Evolutionary conservation across 2,888 invertebrate genomes (phyloP), one percentile per base, ranked within the genome.

Genomic region (Mactromeris polynyma): DNA sequence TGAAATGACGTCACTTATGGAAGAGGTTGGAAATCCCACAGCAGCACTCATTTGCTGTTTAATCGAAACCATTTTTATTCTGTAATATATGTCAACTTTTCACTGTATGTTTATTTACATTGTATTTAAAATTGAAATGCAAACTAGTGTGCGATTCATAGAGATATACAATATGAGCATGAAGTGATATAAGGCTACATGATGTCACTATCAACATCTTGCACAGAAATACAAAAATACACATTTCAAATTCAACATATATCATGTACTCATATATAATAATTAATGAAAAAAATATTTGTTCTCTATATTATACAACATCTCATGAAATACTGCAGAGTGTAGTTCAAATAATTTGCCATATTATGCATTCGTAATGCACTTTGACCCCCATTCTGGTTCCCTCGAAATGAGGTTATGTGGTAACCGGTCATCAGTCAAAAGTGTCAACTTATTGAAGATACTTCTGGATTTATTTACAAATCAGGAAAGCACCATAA

Each of bases 211-310:
- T 64, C 58, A 64, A 64, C 26, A 26, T 64, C 11, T n/a, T 26
- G 11, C 26, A 64, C 26, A 64, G 26, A 26, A 26, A 64, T 64
- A 64, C 26, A 64, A 64, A 64, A 64, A 64, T 64, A 64, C 58
- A 64, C 58, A 64, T 64, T 26, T 64, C 26, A 64, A 64, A 64
- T 64, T 64, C 58, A 64, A 64, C 58, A 64, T 64, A 64, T 26
- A 26, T 64, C 58, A 64, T 64, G 26, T 64, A 51, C 19, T 17
- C 11, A 64, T 64, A 64, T 64, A 64, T 64, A 64, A 64, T 1
- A 21, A 3, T n/a, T n/a, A n/a, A 21, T 21, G 19, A 54, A 21
- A 54, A 54, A 64, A n/a, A 64, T n/a, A 26, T 64, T 26, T 64
- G 26, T 64, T 64, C 26, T 9, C 6, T 21, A 19, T 54, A 64